Base-by-base conservation (phyloP, 2,888 invertebrate species). In the Himalopsyche anomala region DNA sequence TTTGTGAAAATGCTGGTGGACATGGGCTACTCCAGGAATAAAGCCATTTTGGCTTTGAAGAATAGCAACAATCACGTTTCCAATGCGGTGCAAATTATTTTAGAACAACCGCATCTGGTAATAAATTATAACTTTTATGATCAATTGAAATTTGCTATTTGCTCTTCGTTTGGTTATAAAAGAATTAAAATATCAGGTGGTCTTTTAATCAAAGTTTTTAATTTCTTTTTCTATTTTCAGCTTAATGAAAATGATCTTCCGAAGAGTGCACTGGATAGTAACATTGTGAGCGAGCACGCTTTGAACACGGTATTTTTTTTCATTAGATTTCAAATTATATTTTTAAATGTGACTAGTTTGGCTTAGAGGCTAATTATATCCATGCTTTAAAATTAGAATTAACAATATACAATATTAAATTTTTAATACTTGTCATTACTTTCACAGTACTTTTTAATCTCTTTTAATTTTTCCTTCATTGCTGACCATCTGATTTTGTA, bases 41-140 rank as follows among this genome's bases (percentile, higher is more conserved):
- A 94, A 9, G 95, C 95, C 0, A 91, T 93, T 0, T 90, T 92
- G 4, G 96, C 97, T 0, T 91, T 97, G 45, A 92, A 94, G 87
- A 94, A 94, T 90, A 91, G 95, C 82, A 95, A 96, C 90, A 97
- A 97, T 91, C 93, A 95, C 90, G 93, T 95, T n/a, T 93, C 94
- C 0, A 92, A 93, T 69, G 96, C 96, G 45, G 93, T 97, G 51
- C 91, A 95, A 90, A 91, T 94, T 40, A 93, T 95, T 86, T 94
- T 94, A 90, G 95, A 95, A 38, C 92, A 94, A 88, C 95, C 95
- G 0, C 92, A 94, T n/a, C 88, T 93, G 90, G 92, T 94, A 82
- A 90, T 8, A 8, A 38, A 38, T 40, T 17, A n/a, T 2, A 45
- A 19, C 62, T 62, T 28, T 62, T 1, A n/a, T 4, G 2, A 62